These are phyloP conservation scores for Oncorhynchus mykiss DNA, from an alignment of 2,113 vertebrate species.

Conservation along the genomic window DNA sequence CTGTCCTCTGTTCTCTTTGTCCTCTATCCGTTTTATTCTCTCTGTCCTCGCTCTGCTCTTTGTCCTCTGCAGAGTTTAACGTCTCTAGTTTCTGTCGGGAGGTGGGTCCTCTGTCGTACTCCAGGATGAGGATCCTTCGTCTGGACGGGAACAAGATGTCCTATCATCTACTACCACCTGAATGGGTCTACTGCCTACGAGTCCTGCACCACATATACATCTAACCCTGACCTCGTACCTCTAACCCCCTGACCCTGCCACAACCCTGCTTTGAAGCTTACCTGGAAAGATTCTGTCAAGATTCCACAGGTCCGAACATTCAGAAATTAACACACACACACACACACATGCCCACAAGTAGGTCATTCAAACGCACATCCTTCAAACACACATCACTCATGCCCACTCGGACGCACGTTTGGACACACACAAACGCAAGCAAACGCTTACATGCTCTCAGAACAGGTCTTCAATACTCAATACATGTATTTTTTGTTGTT, in stretches of 20 bases:
- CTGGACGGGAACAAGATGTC: conserved; percentile 74
- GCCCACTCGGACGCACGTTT: no score
- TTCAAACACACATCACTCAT: no score
- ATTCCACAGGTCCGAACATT: no score
- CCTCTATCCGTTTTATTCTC: neutral
- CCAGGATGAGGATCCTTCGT: conserved; percentile 70
- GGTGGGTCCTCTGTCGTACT: conserved; percentile 68
- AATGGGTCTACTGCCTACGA: conserved; percentile 75
- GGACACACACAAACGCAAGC: no score
- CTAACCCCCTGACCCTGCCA: neutral
- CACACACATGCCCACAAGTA: no score
- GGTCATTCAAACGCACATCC: no score
- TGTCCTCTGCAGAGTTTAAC: conserved; percentile 66
- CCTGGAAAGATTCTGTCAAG: neutral
- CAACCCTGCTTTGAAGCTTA: neutral
- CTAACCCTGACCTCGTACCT: conserved; percentile 38
- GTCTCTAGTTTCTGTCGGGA: conserved; percentile 74
- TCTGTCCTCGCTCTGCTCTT: conserved; percentile 3
- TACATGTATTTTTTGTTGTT: no score
- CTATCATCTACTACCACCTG: conserved; percentile 66
- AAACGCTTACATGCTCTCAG: no score
- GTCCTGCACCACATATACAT: conserved; percentile 67
- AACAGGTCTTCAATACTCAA: no score
- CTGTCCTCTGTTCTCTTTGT: conserved; percentile 13
- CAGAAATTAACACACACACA: no score